Evolutionary conservation across 2,113 vertebrate species (phyloP), one percentile per base, ranked within the genome.

Genomic region (Erpornis zantholeuca): DNA sequence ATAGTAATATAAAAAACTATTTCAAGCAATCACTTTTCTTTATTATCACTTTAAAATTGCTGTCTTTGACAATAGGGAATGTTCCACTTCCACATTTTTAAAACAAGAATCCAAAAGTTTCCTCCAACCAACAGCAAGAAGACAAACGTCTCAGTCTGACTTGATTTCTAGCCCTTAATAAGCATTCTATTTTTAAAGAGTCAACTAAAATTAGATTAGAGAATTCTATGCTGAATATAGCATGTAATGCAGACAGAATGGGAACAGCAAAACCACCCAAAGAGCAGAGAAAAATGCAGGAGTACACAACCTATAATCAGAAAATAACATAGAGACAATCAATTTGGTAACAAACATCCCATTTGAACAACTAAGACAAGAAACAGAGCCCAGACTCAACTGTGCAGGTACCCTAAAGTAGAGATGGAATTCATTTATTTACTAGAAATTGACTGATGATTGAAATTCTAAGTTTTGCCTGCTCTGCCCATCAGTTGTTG

Each of bases 131-230:
- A 33, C 0, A 68, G 24, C 61, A 84, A 61, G 65, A 77, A 64
- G 35, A 63, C 10, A 82, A 91, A 65, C 29, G 35, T 64, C 77
- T 87, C 52, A 31, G 22, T 52, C 22, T 63, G 42, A 59, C 50
- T 90, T 83, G 36, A 83, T 44, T 94, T 90, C 44, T 64, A 90
- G 82, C 31, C 65, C 28, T 77, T 60, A 81, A 92, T 56, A 94
- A 81, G 65, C 18, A 20, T 36, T 93, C 87, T 90, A 59, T 71
- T 83, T 94, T 83, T 38, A 50, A 66, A 78, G 20, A 80, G 78
- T 47, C 54, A 65, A 29, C 82, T 93, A 93, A 94, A 92, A 71
- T 94, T 92, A 94, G 71, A 81, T 61, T 73, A 82, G 61, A 86
- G 47, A 84, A 60, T 79, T 87, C 76, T 61, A 72, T 47, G 31